Base-by-base conservation (phyloP, 2,113 vertebrate genomes). In the Salvelinus sp. region DNA sequence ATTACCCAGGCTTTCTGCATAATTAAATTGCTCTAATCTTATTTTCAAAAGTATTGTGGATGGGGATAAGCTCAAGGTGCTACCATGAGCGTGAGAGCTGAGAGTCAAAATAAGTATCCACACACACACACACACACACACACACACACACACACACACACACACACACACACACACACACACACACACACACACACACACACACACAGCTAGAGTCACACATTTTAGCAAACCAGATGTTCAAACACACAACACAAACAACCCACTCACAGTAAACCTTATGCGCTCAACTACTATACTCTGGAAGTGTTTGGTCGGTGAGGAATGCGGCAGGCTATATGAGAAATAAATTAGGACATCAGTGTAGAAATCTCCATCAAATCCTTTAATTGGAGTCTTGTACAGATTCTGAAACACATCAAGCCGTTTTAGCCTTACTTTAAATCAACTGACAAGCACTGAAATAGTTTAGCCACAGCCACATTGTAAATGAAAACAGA, bases 21-120 rank as follows among this genome's bases (percentile, higher is more conserved):
- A 91, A 93, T 92, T 92, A 90, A 91, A 90, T 89, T 86, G 84
- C 76, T 88, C 82, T 91, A 88, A 92, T 92, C 88, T 88, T 87
- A 54, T 86, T 90, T 91, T 91, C 86, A 75, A 88, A 87, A 89
- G 85, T 88, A 87, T 88, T 82, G 87, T 73, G 63, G 81, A 25
- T 25, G 84, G 7, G 84, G 85, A 73, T 65, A 79, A 85, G 88
- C 85, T 88, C 89, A 88, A 88, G 87, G 86, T 87, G 87, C 70
- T 82, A 77, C 79, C 50, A 2, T 58, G 81, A 86, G 85, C 76
- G 75, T 73, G 48, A 30, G 13, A 16, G 10, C 5, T 33, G 48
- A 14, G 13, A 58, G 27, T 54, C 13, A 27, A 25, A 50, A 12
- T 20, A 6, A 54, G n/a, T 18, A 25, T 33, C 66, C 18, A 16